Base-by-base conservation (phyloP, 2,113 vertebrate genomes). In the Scortum barcoo region DNA sequence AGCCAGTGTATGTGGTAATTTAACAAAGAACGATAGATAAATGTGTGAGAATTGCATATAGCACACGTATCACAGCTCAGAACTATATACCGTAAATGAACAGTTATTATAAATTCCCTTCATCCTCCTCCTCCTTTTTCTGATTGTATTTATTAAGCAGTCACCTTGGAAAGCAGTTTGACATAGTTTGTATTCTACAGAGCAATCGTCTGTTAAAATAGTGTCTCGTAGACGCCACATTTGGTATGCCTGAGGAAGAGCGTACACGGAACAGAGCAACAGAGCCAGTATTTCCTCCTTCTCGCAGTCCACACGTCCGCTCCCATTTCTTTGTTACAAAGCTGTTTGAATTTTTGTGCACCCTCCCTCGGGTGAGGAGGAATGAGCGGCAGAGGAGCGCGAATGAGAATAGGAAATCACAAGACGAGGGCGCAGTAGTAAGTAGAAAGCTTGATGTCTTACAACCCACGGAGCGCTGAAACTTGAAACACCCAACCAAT, bases 111-210 rank as follows among this genome's bases (percentile, higher is more conserved):
- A 53, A 66, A 66, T 38, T 53, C 69, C 33, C 67, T 46, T 79
- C 57, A 30, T 56, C 24, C 57, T 40, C 73, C 26, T 46, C 48
- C 53, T 72, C 2, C 40, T 19, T 46, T 24, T 36, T 20, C 33
- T 46, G 1, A 80, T 72, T 54, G 36, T 72, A n/a, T 83, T 75
- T 79, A 77, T 80, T n/a, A 72, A 84, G 86, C 33, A 80, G 85
- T 91, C 83, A 93, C 90, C 86, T 92, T 90, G 87, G 88, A 89
- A 84, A 81, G 60, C 61, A 30, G 50, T 71, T 84, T 51, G 33
- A 76, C 86, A 60, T 77, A 38, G 87, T 95, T 93, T 91, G 91
- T 93, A 94, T 94, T 94, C 93, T 50, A 71, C 53, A 7, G 7
- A 78, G 91, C 76, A 33, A 13, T 72, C 72, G 28, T 81, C 66